phyloP scores from a whole-genome alignment of 2,113 vertebrate genomes.

The Lagopus leucura region DNA sequence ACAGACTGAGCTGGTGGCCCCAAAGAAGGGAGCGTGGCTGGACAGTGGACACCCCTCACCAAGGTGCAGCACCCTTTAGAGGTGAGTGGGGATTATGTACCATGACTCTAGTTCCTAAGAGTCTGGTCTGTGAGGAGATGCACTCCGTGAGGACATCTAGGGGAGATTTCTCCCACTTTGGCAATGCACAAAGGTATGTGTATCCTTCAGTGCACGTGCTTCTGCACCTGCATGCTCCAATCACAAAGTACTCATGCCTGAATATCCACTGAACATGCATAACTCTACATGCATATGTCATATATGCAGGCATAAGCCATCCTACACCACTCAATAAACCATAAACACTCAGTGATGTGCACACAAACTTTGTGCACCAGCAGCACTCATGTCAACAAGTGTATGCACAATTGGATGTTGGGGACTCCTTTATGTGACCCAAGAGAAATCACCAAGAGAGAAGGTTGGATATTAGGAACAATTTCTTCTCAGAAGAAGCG shows the following conservation, averaged over 20 bases:
- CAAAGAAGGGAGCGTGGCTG: background rate
- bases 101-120: background rate
- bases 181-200: background rate
- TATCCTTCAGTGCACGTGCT: background rate
- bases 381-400: background rate
- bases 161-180: background rate
- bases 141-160: background rate
- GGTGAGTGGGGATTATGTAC: background rate
- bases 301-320: background rate
- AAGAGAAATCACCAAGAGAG: background rate
- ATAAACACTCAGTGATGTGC: fast-evolving
- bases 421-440: background rate
- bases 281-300: fast-evolving
- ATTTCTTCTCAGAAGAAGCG: too few relatives aligned
- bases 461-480: too few relatives aligned
- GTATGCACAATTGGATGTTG: fast-evolving
- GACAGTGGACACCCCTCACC: fast-evolving
- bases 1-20: background rate
- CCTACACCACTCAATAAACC: background rate
- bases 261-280: background rate
- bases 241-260: background rate
- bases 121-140: background rate
- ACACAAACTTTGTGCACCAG: background rate
- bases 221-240: fast-evolving
- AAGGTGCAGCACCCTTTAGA: background rate